A percentile compares a stretch with the other conserved stretches of the same genome.
phyloP scores from a whole-genome alignment of 2,113 vertebrate species.

The Notarius lentiginosus region DNA sequence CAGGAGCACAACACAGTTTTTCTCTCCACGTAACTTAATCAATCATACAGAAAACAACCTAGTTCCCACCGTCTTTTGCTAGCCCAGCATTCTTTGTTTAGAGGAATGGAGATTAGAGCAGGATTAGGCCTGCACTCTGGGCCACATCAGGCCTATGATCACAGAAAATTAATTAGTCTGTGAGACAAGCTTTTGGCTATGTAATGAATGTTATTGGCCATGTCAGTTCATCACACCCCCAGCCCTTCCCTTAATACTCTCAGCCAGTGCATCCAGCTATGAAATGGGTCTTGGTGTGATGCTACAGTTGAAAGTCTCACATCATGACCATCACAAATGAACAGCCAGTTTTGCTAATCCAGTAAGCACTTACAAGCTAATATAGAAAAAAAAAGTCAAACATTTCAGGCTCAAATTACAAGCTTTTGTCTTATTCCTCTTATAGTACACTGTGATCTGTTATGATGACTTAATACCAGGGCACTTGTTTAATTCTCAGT shows the following conservation, averaged over 20 bases:
- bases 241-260: conserved; percentile 66
- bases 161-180: conserved; percentile 68
- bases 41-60: conserved; percentile 4
- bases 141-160: conserved; percentile 54
- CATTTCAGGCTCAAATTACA: background rate
- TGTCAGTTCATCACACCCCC: conserved; percentile 71
- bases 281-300: conserved; percentile 73
- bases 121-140: conserved; percentile 42
- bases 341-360: background rate
- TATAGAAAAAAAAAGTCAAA: conserved; percentile 1
- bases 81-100: background rate
- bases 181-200: conserved; percentile 70
- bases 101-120: conserved; percentile 39
- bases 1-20: background rate
- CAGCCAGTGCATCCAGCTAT: conserved; percentile 69
- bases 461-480: background rate
- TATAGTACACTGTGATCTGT: background rate
- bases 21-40: conserved; percentile 21
- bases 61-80: background rate
- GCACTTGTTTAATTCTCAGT: background rate
- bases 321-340: conserved; percentile 22
- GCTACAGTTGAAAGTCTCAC: conserved; percentile 48
- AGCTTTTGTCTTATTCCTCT: background rate
- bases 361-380: background rate
- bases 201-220: conserved; percentile 74